Evolutionary conservation across 2,797 vertebrate genomes (phyloP).

Genomic region (Nannoperca obscura): DNA sequence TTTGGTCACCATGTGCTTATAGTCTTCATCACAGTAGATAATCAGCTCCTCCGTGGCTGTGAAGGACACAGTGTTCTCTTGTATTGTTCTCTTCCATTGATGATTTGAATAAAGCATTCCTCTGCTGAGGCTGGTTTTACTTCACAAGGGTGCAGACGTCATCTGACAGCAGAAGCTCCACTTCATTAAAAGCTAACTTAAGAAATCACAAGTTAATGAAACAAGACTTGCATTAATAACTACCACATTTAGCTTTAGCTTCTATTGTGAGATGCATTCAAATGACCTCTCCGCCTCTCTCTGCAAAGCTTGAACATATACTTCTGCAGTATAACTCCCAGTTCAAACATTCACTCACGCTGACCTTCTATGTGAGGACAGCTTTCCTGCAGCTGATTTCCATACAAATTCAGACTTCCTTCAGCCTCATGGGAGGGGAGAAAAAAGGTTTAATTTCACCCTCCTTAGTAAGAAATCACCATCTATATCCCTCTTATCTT

Average conservation of each 20-base stretch:
- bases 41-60: not conserved
- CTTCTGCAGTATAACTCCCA: slow-evolving; percentile 4
- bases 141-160: slow-evolving; percentile 1
- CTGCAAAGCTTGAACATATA: not conserved
- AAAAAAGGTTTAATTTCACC: slow-evolving; percentile 60
- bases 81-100: not conserved
- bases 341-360: slow-evolving; percentile 28
- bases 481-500: slow-evolving; percentile 48
- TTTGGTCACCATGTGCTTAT: not conserved
- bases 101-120: slow-evolving; percentile 26
- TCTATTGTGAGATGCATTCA: not conserved
- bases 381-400: slow-evolving; percentile 48
- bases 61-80: slow-evolving; percentile 41
- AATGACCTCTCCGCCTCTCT: not conserved
- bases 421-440: slow-evolving; percentile 5
- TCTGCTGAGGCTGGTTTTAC: slow-evolving; percentile 13
- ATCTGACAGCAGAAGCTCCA: not conserved
- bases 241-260: not conserved
- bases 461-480: slow-evolving; percentile 40
- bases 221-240: slow-evolving; percentile 27
- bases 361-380: slow-evolving; percentile 57
- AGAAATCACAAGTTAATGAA: slow-evolving; percentile 23
- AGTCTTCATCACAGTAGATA: slow-evolving; percentile 3
- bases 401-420: slow-evolving; percentile 49
- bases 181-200: slow-evolving; percentile 21